Percentiles rank a stretch among this genome's conserved stretches.
phyloP scores from a whole-genome alignment of 2,797 vertebrate species.

The Fistularia commersonii region DNA sequence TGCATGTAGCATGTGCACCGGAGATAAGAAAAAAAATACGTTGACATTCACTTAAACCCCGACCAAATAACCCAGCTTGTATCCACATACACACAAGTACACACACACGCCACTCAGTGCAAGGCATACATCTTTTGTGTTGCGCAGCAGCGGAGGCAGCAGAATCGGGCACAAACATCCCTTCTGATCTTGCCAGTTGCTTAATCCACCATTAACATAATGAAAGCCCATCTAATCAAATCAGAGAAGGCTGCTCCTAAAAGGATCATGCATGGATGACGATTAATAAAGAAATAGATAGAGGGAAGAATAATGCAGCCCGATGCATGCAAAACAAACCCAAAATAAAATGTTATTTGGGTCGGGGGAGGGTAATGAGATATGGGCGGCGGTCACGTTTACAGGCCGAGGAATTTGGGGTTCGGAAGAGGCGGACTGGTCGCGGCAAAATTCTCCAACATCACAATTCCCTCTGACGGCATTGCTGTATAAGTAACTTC shows the following conservation, averaged over 20 bases:
- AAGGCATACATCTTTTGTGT: conserved; percentile 25
- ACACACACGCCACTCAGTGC: neutral
- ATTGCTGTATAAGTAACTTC: neutral
- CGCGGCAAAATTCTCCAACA: conserved; percentile 13
- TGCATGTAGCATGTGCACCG: neutral
- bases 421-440: conserved; percentile 1
- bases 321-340: conserved; percentile 17
- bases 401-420: conserved; percentile 11
- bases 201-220: conserved; percentile 75
- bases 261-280: conserved; percentile 58
- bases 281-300: conserved; percentile 62
- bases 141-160: conserved; percentile 16
- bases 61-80: neutral
- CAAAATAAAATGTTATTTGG: conserved; percentile 54
- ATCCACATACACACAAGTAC: neutral
- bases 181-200: conserved; percentile 36
- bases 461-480: conserved; percentile 6
- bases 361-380: conserved; percentile 41
- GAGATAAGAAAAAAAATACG: too few species aligned
- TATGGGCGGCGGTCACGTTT: conserved; percentile 25
- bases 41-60: too few species aligned
- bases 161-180: conserved; percentile 34
- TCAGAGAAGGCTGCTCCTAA: conserved; percentile 57
- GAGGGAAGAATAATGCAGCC: conserved; percentile 22
- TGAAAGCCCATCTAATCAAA: conserved; percentile 75